Conservation (phyloP, 2,888 invertebrate genomes). For the Athalia cordata region DNA sequence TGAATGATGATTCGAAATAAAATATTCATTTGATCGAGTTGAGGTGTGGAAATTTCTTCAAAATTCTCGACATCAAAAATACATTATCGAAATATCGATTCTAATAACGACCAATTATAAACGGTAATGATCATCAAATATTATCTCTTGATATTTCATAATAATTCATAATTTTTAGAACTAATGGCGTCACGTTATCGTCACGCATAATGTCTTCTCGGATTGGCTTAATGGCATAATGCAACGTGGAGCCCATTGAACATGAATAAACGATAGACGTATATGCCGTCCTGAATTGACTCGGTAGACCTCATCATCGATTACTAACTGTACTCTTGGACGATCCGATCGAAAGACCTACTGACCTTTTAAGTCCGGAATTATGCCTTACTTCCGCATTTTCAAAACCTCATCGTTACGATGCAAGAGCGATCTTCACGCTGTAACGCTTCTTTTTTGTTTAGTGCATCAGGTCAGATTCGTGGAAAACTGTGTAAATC, state of each 20-base stretch:
- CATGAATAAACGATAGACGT: slow-evolving; percentile 26
- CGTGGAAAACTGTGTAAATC: no score
- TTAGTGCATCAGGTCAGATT: no score
- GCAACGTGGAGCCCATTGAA: slow-evolving; percentile 13
- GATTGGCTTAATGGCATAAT: not conserved
- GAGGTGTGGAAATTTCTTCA: not conserved
- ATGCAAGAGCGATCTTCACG: no score
- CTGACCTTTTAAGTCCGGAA: slow-evolving; percentile 30
- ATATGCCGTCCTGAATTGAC: slow-evolving; percentile 32
- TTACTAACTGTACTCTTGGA: slow-evolving; percentile 38
- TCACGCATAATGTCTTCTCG: no score
- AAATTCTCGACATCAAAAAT: not conserved
- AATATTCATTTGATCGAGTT: not conserved
- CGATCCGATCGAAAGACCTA: slow-evolving; percentile 34
- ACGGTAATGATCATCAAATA: no score
- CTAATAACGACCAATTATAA: not conserved
- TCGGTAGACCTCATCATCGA: slow-evolving; percentile 29
- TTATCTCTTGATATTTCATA: no score
- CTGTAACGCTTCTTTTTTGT: no score
- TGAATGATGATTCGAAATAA: slow-evolving; percentile 16
- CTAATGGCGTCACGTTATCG: no score
- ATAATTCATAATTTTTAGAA: no score
- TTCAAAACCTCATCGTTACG: slow-evolving; percentile 14
- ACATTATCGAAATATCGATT: not conserved
- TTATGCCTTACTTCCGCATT: slow-evolving; percentile 19